Evolutionary conservation across 2,797 vertebrate species (phyloP).

Genomic region (Tangara arthus): DNA sequence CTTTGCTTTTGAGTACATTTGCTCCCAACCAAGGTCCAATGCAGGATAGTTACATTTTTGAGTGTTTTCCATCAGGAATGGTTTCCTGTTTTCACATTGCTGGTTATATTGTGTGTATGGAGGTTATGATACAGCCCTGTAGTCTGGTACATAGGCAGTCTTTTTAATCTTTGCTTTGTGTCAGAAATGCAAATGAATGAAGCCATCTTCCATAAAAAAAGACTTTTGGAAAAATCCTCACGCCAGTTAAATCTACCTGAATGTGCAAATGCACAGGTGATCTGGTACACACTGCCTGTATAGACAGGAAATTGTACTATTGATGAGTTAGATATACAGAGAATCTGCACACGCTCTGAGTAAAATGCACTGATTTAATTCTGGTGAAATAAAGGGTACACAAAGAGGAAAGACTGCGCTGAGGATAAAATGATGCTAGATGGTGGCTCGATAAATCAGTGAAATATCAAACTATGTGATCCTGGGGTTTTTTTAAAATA

Average conservation of each 20-base stretch:
- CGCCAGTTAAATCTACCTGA: not conserved
- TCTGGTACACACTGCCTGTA: not conserved
- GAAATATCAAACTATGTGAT: not conserved
- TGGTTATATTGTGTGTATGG: not conserved
- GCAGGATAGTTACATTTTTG: not conserved
- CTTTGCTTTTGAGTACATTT: not conserved
- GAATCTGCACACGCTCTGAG: not conserved
- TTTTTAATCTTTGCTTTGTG: not conserved
- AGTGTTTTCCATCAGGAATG: not conserved
- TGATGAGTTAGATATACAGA: not conserved
- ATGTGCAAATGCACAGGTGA: not conserved
- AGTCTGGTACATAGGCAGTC: not conserved
- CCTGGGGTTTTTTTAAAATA: not conserved
- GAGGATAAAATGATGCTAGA: not conserved
- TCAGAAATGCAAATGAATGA: not conserved
- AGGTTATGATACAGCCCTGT: not conserved
- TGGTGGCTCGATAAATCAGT: not conserved
- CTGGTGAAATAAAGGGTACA: not conserved
- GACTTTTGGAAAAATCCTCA: not conserved
- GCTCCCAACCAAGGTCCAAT: not conserved
- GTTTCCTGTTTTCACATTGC: not conserved
- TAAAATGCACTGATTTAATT: not conserved
- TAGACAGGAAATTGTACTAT: not conserved
- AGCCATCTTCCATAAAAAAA: not conserved
- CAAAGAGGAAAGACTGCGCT: not conserved